These are phyloP conservation scores for Lagopus leucura DNA, from an alignment of 2,113 vertebrate species.

Conservation along the genomic window DNA sequence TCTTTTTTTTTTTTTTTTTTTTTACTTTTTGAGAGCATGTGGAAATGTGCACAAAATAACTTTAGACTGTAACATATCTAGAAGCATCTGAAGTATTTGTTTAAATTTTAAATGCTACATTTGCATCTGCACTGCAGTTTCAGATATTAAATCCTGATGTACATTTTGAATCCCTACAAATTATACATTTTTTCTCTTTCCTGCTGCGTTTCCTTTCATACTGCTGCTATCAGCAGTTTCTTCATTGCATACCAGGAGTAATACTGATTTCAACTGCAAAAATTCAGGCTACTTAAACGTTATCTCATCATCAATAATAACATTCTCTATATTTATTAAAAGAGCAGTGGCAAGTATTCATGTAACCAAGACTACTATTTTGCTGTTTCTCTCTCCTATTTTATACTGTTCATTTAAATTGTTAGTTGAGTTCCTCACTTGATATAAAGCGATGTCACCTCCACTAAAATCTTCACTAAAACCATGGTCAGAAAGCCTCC, in stretches of 20 bases:
- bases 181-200: constrained; percentile 13
- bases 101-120: constrained; percentile 35
- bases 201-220: not conserved
- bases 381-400: constrained; percentile 1
- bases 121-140: not conserved
- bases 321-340: not conserved
- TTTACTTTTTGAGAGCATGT: not conserved
- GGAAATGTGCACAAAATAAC: not conserved
- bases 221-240: constrained; percentile 12
- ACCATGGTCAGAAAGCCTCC: not conserved
- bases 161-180: constrained; percentile 31
- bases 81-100: constrained; percentile 2
- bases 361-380: not conserved
- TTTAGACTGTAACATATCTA: not conserved
- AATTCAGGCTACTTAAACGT: not conserved
- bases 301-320: constrained; percentile 10
- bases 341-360: not conserved
- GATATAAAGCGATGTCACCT: not conserved
- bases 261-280: constrained; percentile 31
- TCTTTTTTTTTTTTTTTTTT: not conserved
- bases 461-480: not conserved
- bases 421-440: not conserved
- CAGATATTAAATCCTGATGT: constrained; percentile 28
- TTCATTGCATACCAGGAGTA: not conserved
- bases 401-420: not conserved